Percentiles rank a stretch among this genome's conserved stretches.
Conservation (phyloP, 2,113 vertebrate genomes). For the Hipposideros armiger region DNA sequence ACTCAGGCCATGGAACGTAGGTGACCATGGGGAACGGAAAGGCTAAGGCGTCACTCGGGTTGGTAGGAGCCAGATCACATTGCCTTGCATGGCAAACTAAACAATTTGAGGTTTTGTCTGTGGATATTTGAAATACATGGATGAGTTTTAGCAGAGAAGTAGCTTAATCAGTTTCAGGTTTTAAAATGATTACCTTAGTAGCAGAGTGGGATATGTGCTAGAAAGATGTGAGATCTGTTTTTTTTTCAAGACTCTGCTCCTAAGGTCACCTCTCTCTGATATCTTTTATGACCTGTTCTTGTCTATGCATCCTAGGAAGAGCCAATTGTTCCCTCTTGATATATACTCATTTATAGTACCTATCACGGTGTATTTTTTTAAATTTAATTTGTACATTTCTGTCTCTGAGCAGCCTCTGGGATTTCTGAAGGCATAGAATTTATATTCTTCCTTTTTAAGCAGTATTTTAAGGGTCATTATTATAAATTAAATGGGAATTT, state of each 20-base stretch:
- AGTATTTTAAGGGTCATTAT: background rate
- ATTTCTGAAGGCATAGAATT: background rate
- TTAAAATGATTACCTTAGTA: background rate
- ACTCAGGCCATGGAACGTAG: background rate
- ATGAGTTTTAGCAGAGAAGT: background rate
- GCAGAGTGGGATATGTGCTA: background rate
- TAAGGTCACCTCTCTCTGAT: background rate
- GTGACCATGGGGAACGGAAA: background rate
- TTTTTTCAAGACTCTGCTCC: background rate
- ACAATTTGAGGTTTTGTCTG: background rate
- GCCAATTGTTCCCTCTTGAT: background rate
- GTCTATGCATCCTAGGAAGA: background rate
- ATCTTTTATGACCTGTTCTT: background rate
- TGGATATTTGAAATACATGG: background rate
- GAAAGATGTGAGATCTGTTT: background rate
- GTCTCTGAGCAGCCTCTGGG: background rate
- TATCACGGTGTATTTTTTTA: background rate
- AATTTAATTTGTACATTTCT: background rate
- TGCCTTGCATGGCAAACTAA: background rate
- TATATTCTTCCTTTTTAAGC: background rate
- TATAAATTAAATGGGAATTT: constrained; percentile 10
- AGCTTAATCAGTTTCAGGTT: constrained; percentile 21
- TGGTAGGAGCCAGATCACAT: background rate
- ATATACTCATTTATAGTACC: background rate
- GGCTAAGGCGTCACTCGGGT: background rate